phyloP scores from a whole-genome alignment of 2,113 vertebrate species.

The Lepisosteus osseus region DNA sequence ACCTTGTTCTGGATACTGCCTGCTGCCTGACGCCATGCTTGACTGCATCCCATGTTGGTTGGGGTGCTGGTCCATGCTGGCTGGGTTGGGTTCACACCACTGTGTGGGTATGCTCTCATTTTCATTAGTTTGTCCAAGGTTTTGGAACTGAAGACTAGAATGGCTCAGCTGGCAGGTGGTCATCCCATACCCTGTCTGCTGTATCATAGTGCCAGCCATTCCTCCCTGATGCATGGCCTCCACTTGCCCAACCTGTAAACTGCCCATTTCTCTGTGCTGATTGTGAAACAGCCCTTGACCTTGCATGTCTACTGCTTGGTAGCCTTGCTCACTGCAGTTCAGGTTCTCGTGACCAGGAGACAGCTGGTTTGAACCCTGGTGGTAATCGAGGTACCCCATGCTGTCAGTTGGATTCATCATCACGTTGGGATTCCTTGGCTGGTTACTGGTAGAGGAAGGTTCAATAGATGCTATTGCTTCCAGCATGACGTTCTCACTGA shows the following conservation, averaged over 20 bases:
- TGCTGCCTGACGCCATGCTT: constrained; percentile 30
- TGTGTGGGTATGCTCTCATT: constrained; percentile 5
- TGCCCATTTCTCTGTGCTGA: constrained; percentile 32
- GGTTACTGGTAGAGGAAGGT: constrained; percentile 31
- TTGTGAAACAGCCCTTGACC: constrained; percentile 50
- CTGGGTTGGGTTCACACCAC: constrained; percentile 57
- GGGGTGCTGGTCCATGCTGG: constrained; percentile 43
- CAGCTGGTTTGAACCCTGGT: constrained; percentile 54
- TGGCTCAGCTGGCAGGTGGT: constrained; percentile 77
- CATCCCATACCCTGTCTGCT: constrained; percentile 69
- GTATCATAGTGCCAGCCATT: constrained; percentile 62
- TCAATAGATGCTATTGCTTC: constrained; percentile 72
- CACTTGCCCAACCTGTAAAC: constrained; percentile 39
- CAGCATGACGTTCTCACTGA: constrained; percentile 84
- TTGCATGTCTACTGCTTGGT: constrained; percentile 46
- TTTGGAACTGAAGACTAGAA: constrained; percentile 61
- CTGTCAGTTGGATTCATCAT: constrained; percentile 61
- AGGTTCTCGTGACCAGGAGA: constrained; percentile 58
- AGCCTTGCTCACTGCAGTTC: constrained; percentile 55
- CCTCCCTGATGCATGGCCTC: constrained; percentile 44
- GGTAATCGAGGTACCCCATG: constrained; percentile 68
- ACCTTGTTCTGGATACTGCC: constrained; percentile 51
- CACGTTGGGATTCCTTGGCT: constrained; percentile 49
- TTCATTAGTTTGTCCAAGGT: constrained; percentile 42
- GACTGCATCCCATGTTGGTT: constrained; percentile 26